Evolutionary conservation across 2,888 invertebrate species (phyloP).

Genomic region (Perdita meconis): DNA sequence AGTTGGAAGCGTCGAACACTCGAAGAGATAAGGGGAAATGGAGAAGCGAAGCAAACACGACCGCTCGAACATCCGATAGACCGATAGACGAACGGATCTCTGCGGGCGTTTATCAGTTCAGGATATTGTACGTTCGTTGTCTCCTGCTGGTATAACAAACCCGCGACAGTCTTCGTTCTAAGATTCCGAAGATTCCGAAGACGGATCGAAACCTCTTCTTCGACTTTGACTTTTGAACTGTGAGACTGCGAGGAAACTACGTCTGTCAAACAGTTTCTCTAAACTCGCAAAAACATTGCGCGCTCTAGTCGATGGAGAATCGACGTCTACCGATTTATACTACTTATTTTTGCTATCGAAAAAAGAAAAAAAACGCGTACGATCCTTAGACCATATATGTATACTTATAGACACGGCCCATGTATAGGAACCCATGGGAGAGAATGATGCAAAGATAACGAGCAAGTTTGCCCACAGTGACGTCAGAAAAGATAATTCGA

Average conservation of each 20-base stretch:
- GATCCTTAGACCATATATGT: too few relatives aligned
- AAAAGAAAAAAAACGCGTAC: too few relatives aligned
- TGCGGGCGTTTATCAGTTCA: constrained; percentile 59
- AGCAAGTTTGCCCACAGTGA: too few relatives aligned
- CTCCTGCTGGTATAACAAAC: constrained; percentile 18
- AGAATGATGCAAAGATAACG: too few relatives aligned
- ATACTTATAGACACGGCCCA: too few relatives aligned
- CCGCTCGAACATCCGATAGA: constrained; percentile 37
- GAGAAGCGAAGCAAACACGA: constrained; percentile 31
- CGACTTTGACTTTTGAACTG: neutral
- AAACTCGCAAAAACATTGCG: constrained; percentile 10
- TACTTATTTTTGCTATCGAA: too few relatives aligned
- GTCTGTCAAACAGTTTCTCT: constrained; percentile 21
- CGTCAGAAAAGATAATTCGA: too few relatives aligned
- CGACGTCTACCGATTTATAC: too few relatives aligned
- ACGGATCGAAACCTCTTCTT: constrained; percentile 24
- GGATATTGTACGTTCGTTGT: constrained; percentile 31
- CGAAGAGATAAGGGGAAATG: constrained; percentile 50
- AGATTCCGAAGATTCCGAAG: constrained; percentile 21
- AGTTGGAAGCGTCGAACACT: constrained; percentile 44
- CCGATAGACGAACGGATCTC: constrained; percentile 33
- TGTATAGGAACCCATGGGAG: too few relatives aligned
- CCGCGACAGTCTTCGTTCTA: neutral
- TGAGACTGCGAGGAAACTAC: too few relatives aligned
- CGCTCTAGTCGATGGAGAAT: too few relatives aligned